Evolutionary conservation across 2,888 invertebrate species (phyloP).

Genomic region (Augochlorella aurata): DNA sequence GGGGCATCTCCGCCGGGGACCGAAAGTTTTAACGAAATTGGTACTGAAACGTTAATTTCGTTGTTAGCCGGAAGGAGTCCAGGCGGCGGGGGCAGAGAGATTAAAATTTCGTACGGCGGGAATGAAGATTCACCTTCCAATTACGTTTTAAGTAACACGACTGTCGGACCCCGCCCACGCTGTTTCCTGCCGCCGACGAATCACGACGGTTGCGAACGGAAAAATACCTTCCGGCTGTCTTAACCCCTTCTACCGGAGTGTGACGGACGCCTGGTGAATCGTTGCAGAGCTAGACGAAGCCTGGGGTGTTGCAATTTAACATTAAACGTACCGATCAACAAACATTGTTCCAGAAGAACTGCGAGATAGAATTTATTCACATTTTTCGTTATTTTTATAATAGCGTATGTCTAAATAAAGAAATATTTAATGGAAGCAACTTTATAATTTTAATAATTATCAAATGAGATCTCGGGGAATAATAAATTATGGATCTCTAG

Average conservation of each 20-base stretch:
- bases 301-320: too few relatives aligned
- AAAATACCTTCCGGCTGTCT: conserved; percentile 11
- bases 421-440: too few relatives aligned
- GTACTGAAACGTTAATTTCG: conserved; percentile 28
- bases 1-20: conserved; percentile 25
- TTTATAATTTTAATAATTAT: too few relatives aligned
- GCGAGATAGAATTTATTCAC: too few relatives aligned
- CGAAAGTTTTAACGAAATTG: conserved; percentile 35
- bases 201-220: not conserved
- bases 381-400: too few relatives aligned
- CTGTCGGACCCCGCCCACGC: not conserved
- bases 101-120: conserved; percentile 21
- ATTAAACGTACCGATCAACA: too few relatives aligned
- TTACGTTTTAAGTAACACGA: conserved; percentile 1
- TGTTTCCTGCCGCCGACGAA: not conserved
- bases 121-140: conserved; percentile 12
- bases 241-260: not conserved
- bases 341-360: too few relatives aligned
- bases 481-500: too few relatives aligned
- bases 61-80: not conserved
- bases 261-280: too few relatives aligned
- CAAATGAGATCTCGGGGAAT: too few relatives aligned
- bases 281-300: not conserved
- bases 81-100: not conserved
- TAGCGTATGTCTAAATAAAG: too few relatives aligned